Evolutionary conservation across 2,797 vertebrate species (phyloP).

Genomic region (Nannoperca obscura): DNA sequence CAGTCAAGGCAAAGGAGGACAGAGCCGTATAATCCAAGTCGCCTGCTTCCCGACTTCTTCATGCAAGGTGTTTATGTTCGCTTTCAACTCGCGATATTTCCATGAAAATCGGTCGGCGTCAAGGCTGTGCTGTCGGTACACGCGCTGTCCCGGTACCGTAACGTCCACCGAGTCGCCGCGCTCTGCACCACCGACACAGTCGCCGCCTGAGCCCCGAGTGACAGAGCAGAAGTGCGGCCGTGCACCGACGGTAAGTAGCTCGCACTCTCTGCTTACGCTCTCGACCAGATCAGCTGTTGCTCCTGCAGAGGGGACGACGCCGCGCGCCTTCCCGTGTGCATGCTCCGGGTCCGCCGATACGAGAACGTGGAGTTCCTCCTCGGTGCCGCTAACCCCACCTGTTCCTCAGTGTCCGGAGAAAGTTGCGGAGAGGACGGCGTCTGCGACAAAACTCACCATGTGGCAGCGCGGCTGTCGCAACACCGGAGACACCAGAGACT

Average conservation of each 20-base stretch:
- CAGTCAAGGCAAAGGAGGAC: conserved; percentile 36
- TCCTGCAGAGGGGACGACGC: conserved; percentile 57
- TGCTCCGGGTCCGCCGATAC: conserved; percentile 49
- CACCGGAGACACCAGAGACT: conserved; percentile 24
- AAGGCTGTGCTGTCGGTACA: conserved; percentile 21
- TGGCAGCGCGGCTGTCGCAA: conserved; percentile 55
- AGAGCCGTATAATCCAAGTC: conserved; percentile 71
- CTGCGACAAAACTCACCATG: conserved; percentile 41
- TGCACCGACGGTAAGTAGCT: conserved; percentile 75
- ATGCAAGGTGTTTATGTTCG: conserved; percentile 57
- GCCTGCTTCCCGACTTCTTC: conserved; percentile 60
- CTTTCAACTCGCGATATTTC: conserved; percentile 59
- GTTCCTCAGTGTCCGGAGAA: conserved; percentile 65
- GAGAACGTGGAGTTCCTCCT: conserved; percentile 45
- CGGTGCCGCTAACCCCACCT: conserved; percentile 63
- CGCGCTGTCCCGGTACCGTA: conserved; percentile 53
- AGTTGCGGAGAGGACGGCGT: conserved; percentile 42
- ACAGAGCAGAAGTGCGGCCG: conserved; percentile 63
- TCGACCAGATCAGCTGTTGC: conserved; percentile 82
- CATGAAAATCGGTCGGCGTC: conserved; percentile 54
- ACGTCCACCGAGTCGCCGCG: conserved; percentile 63
- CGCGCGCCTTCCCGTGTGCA: conserved; percentile 50
- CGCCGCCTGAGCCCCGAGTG: conserved; percentile 51
- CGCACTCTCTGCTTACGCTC: conserved; percentile 67
- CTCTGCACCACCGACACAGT: conserved; percentile 49